Evolutionary conservation across 2,113 vertebrate species (phyloP), one percentile per base, ranked within the genome.

Genomic region (Camelus dromedarius): DNA sequence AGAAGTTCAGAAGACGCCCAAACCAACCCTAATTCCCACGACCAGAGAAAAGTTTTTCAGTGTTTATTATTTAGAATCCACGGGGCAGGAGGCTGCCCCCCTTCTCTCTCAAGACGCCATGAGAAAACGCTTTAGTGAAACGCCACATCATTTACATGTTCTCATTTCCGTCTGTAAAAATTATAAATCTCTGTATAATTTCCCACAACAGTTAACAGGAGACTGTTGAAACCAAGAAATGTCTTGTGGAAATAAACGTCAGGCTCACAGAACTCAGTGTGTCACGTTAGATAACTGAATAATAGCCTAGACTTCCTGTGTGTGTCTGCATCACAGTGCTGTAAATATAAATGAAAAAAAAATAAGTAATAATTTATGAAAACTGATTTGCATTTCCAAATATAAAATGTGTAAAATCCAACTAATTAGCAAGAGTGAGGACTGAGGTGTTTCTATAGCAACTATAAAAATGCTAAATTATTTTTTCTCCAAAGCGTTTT

Each of bases 361-460:
- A 99, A 98, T 98, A 98, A 98, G 98, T 98, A 99, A 99, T 98
- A 99, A 99, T 99, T 99, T 99, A 99, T 99, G 99, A 99, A 99
- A 98, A 98, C 99, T 97, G 95, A 99, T 99, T 99, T 99, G 99
- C 99, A 99, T 99, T 99, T 99, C 99, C 99, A 98, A 98, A 98
- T 98, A 99, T 98, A 99, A 99, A 99, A 99, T 99, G 99, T 99
- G 99, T 98, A 98, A 99, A 99, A 99, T 98, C 98, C 98, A 97
- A 98, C 98, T 99, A 99, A 99, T 99, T 99, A 98, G 97, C 98
- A 98, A 97, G 98, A 99, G 98, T 99, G 99, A 99, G 99, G 98
- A 98, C 99, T 98, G 99, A 99, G 98, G 99, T 99, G 99, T 99
- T 99, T 99, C 99, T 99, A 99, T 99, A 99, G 99, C 99, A 99